Base-by-base conservation (phyloP, 35 echinoderm and acorn worm genomes). In the Hemicentrotus pulcherrimus region DNA sequence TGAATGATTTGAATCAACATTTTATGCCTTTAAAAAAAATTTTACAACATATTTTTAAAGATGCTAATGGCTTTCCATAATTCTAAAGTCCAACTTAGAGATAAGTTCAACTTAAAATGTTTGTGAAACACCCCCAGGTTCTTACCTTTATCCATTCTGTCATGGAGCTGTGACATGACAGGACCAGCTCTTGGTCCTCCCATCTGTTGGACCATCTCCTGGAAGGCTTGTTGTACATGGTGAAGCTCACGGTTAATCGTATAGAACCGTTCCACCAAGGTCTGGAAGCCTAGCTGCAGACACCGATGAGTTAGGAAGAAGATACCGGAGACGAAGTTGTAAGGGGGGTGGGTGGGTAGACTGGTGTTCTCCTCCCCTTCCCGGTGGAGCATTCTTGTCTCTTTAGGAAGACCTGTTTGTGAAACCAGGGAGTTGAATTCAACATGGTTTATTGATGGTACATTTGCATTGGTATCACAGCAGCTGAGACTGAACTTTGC, bases 251-350 rank as follows among this genome's bases (percentile, higher is more conserved):
- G 61, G 52, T 96, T 97, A 22, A 99, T 55, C 2, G 35, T 32
- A 55, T 96, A 94, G 88, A 99, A 98, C 24, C 85, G 95, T 32
- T 97, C 97, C 50, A 97, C 45, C 30, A 99, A 15, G 87, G 91
- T 47, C 86, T 99, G 97, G 91, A 97, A 99, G 46, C 98, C 98
- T 46, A 99, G 58, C 59, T 97, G 89, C 14, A 99, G 91, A 91
- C 97, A 99, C 30, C 95, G 95, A 22, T 99, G 98, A 0, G 98
- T 97, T 65, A 99, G 94, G 94, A 99, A 99, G 96, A 98, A 99
- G 55, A 97, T 95, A 22, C 97, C 98, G 0, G 98, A 96, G 22
- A 96, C 70, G 94, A 99, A 99, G 32, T 99, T 99, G 94, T 96
- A 99, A 9, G 97, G 95, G 5, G 92, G 94, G 16, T 46, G 92